Percentiles rank a stretch among this genome's conserved stretches.
Evolutionary conservation across 1,140 invertebrate species (phyloP).

Genomic region (Drosophila kikkawai): DNA sequence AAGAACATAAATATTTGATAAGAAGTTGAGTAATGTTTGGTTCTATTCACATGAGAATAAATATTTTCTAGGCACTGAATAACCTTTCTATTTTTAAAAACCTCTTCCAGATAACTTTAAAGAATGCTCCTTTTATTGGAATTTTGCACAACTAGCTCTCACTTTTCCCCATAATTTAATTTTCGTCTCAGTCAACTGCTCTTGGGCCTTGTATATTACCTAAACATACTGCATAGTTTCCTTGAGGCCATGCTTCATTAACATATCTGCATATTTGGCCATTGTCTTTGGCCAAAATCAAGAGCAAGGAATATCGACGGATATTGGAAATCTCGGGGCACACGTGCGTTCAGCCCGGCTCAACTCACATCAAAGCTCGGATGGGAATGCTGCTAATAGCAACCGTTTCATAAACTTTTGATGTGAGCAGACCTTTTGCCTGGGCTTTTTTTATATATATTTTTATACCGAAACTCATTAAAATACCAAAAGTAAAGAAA

Average conservation of each 20-base stretch:
- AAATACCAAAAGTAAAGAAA: conserved; percentile 69
- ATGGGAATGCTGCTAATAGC: conserved; percentile 70
- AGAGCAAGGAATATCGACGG: conserved; percentile 12
- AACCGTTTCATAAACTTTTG: conserved; percentile 60
- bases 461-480: conserved; percentile 66
- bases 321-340: conserved; percentile 43
- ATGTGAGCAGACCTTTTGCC: conserved; percentile 50
- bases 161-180: conserved; percentile 31
- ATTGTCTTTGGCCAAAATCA: conserved; percentile 32
- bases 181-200: neutral
- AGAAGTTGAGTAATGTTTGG: neutral
- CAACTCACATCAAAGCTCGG: conserved; percentile 57
- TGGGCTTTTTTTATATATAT: neutral
- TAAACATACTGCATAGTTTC: conserved; percentile 26
- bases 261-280: conserved; percentile 39
- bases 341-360: conserved; percentile 37
- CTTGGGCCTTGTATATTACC: neutral
- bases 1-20: neutral
- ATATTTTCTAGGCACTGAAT: neutral
- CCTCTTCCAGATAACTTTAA: neutral
- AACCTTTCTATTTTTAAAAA: neutral
- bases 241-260: conserved; percentile 26
- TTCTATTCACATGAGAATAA: neutral
- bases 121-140: neutral
- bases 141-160: neutral